phyloP scores from a whole-genome alignment of 2,888 invertebrate species.

The Andrena marginata region DNA sequence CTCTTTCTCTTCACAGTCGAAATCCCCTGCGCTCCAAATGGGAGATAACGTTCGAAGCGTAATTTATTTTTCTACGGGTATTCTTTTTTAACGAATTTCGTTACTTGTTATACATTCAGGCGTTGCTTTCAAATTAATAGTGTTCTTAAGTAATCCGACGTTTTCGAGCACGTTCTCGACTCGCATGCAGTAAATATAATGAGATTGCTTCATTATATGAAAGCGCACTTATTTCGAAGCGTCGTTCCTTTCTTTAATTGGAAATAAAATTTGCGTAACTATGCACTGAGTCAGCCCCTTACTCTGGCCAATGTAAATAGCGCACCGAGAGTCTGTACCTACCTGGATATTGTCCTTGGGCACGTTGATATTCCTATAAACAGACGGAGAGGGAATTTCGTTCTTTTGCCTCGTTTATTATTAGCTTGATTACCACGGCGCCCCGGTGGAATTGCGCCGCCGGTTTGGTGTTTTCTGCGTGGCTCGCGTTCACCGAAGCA shows the following conservation, averaged over 20 bases:
- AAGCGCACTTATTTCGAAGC: background rate
- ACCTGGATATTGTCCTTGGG: conserved; percentile 54
- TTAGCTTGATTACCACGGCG: conserved; percentile 45
- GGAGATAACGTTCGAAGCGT: background rate
- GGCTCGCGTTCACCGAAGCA: conserved; percentile 25
- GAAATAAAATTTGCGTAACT: background rate
- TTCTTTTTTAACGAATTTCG: background rate
- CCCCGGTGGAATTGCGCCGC: conserved; percentile 18
- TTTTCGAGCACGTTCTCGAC: background rate
- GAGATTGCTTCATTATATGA: background rate
- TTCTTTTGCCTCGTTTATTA: conserved; percentile 48
- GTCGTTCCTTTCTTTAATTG: background rate
- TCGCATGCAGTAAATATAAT: background rate
- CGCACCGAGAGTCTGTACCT: conserved; percentile 29
- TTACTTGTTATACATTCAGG: background rate
- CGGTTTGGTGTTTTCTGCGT: conserved; percentile 18
- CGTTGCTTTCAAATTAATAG: background rate
- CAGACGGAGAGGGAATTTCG: conserved; percentile 37
- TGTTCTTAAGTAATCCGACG: background rate
- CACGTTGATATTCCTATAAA: conserved; percentile 37
- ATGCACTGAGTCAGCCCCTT: conserved; percentile 22
- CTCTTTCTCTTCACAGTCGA: conserved; percentile 22
- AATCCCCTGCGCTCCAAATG: conserved; percentile 39
- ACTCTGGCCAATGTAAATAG: conserved; percentile 28
- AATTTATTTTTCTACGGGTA: background rate